Conservation (phyloP, 2,113 vertebrate genomes). For the Ovibos moschatus region DNA sequence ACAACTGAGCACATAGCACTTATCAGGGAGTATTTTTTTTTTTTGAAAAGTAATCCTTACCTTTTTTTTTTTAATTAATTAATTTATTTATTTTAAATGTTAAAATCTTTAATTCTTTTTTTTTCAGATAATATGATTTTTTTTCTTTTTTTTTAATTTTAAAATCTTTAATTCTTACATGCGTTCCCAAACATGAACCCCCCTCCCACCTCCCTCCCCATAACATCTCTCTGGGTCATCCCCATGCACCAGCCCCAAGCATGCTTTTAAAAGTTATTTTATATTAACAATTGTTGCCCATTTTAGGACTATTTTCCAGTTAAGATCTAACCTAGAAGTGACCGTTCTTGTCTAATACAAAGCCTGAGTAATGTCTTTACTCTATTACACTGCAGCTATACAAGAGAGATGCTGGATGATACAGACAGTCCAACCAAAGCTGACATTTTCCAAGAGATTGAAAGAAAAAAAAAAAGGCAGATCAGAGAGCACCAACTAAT, state of each 20-base stretch:
- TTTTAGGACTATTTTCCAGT: background rate
- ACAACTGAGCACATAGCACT: background rate
- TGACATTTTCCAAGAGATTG: background rate
- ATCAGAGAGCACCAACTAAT: background rate
- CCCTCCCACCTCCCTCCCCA: too few relatives aligned
- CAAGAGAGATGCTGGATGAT: background rate
- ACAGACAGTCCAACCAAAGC: background rate
- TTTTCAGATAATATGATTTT: too few relatives aligned
- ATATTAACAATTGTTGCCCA: background rate
- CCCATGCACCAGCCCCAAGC: too few relatives aligned
- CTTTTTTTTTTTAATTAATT: too few relatives aligned
- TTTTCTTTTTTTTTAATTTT: too few relatives aligned
- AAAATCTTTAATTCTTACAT: too few relatives aligned
- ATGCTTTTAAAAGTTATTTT: background rate
- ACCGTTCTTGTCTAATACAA: background rate
- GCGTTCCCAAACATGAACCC: too few relatives aligned
- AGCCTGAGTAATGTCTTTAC: fast-evolving
- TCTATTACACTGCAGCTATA: background rate
- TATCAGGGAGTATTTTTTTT: background rate
- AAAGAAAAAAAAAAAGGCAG: background rate
- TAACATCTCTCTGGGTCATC: too few relatives aligned
- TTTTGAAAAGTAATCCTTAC: too few relatives aligned
- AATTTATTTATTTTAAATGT: too few relatives aligned
- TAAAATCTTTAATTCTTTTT: too few relatives aligned
- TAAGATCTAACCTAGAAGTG: background rate